Base-by-base conservation (phyloP, 2,797 vertebrate species). In the Enoplosus armatus region DNA sequence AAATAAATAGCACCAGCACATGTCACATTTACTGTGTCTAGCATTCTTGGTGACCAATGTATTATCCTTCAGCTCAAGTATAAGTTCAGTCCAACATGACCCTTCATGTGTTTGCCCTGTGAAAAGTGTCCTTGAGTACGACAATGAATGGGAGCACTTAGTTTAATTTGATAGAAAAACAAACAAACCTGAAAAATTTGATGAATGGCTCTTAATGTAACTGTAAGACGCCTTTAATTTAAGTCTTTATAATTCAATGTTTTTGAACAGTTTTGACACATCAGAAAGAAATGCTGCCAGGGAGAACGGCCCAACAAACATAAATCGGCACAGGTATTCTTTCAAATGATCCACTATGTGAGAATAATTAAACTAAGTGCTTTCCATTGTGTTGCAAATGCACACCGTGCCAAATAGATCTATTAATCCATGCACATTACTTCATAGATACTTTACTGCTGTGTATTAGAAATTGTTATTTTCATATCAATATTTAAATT, bases 351-450 rank as follows among this genome's bases (percentile, higher is more conserved):
- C 43, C 29, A 39, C 20, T 60, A 75, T 75, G 65, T 66, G 69
- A 71, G 56, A 74, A 87, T 82, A 81, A 81, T 84, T 77, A 75
- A 43, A 78, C 65, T 79, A 80, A 89, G 81, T 80, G 83, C 79
- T 79, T 80, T 84, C 47, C 56, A 77, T 83, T 84, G 67, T 53
- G 77, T 67, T 69, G 39, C 41, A 65, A 64, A 76, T 60, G 51
- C 50, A 48, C 10, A 27, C 11, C 0, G 22, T 72, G 81, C 77
- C 72, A 69, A 87, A 77, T 47, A 24, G 18, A 65, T 50, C 53
- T 12, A 75, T 84, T 78, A 70, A 83, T 75, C 50, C 9, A 50
- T 58, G 29, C 35, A 69, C 29, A 60, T 77, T 35, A 51, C 61
- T 77, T 80, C 63, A 63, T 58, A 58, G 65, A 64, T 68, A 41